Evolutionary conservation across 1,140 invertebrate genomes (phyloP).

Genomic region (Dendroctonus ponderosae): DNA sequence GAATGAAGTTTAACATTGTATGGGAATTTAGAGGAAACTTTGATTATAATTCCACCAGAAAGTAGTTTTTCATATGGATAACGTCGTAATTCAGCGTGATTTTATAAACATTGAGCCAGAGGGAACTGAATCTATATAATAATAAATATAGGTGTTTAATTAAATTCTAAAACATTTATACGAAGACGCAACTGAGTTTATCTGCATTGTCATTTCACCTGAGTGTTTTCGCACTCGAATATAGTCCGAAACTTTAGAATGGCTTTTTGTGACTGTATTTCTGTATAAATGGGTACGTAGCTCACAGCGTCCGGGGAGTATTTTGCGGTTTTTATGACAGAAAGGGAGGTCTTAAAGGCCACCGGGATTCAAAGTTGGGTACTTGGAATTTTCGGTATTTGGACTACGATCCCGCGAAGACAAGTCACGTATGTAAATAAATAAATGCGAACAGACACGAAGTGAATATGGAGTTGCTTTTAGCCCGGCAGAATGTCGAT

Average conservation of each 20-base stretch:
- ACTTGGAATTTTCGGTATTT: conserved; percentile 19
- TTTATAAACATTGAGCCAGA: no score
- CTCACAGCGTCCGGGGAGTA: conserved; percentile 20
- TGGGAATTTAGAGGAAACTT: no score
- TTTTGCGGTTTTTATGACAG: conserved; percentile 27
- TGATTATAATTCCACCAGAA: no score
- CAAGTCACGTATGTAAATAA: conserved; percentile 25
- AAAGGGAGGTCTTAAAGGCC: conserved; percentile 20
- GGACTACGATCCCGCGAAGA: conserved; percentile 23
- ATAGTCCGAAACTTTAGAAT: conserved; percentile 18
- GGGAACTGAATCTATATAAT: no score
- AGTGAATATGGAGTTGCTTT: conserved; percentile 17
- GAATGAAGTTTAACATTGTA: no score
- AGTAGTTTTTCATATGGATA: no score
- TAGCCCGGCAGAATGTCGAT: not conserved
- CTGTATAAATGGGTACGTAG: conserved; percentile 11
- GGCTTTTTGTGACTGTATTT: conserved; percentile 14
- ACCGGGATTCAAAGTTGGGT: conserved; percentile 24
- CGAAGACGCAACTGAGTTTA: conserved; percentile 1
- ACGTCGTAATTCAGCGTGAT: no score
- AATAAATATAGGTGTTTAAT: no score
- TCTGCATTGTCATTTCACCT: conserved; percentile 5
- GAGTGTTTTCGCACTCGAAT: conserved; percentile 1
- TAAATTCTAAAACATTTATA: no score
- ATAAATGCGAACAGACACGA: conserved; percentile 8